phyloP scores from a whole-genome alignment of 2,113 vertebrate genomes.

The Girardinichthys multiradiatus region DNA sequence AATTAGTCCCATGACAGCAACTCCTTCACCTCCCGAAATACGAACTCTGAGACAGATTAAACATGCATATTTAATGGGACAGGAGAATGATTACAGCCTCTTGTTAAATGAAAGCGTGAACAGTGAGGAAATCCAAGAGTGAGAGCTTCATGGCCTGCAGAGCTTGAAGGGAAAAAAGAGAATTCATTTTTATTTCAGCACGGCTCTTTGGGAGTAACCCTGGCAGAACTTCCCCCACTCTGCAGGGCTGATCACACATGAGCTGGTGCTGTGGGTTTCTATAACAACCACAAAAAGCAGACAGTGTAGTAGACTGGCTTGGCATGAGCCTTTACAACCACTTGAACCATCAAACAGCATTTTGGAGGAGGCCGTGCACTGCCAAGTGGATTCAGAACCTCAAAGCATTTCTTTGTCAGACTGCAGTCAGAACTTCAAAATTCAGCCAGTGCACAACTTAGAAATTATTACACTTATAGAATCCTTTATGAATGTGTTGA shows the following conservation, averaged over 20 bases:
- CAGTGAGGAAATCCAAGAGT: conserved; percentile 27
- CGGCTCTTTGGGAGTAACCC: conserved; percentile 61
- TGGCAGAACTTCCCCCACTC: conserved; percentile 49
- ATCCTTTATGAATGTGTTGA: neutral
- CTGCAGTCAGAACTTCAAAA: conserved; percentile 3
- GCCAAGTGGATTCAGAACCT: conserved; percentile 32
- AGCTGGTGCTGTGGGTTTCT: conserved; percentile 49
- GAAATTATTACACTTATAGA: neutral
- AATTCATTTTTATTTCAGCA: conserved; percentile 76
- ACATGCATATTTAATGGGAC: conserved; percentile 71
- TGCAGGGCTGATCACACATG: conserved; percentile 52
- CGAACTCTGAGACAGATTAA: conserved; percentile 57
- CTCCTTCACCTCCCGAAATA: conserved; percentile 57
- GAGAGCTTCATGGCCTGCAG: conserved; percentile 53
- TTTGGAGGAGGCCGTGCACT: conserved; percentile 32
- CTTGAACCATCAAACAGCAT: conserved; percentile 64
- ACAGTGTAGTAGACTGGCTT: conserved; percentile 26
- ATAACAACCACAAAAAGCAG: conserved; percentile 62
- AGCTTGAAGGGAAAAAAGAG: conserved; percentile 64
- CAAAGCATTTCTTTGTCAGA: conserved; percentile 21
- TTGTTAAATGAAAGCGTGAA: conserved; percentile 51
- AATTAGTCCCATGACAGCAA: conserved; percentile 55
- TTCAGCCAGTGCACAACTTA: neutral
- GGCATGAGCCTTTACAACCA: conserved; percentile 29
- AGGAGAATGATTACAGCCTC: conserved; percentile 56